Evolutionary conservation across 2,888 invertebrate genomes (phyloP).

Genomic region (Nemoura dubitans): DNA sequence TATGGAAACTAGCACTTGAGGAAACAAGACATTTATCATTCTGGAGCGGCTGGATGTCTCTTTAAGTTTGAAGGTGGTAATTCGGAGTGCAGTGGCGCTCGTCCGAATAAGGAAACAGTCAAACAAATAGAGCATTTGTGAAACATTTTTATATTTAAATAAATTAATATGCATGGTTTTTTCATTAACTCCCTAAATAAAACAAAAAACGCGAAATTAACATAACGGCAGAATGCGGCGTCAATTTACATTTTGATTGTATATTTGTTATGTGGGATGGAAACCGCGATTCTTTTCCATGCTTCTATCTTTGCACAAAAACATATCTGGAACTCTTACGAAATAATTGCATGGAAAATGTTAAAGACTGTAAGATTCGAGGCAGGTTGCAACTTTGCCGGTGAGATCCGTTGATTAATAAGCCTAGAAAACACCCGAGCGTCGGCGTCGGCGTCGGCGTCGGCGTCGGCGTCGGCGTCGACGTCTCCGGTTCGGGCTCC

Average conservation of each 20-base stretch:
- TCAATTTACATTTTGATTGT: constrained; percentile 26
- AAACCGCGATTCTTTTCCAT: not conserved
- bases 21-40: too few relatives aligned
- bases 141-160: too few relatives aligned
- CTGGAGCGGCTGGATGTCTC: too few relatives aligned
- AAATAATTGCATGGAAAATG: not conserved
- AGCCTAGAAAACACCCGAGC: not conserved
- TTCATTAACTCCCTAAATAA: too few relatives aligned
- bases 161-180: too few relatives aligned
- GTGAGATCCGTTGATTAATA: constrained; percentile 20
- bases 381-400: not conserved
- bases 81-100: too few relatives aligned
- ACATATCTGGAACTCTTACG: not conserved
- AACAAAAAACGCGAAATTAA: too few relatives aligned
- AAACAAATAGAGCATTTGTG: too few relatives aligned
- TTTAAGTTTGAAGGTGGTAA: too few relatives aligned
- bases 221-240: too few relatives aligned
- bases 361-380: not conserved
- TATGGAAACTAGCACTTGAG: too few relatives aligned
- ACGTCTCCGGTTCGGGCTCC: not conserved
- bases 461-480: not conserved
- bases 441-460: not conserved
- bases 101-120: too few relatives aligned
- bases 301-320: not conserved
- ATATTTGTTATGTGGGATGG: not conserved